A percentile compares a stretch with the other conserved stretches of the same genome.
phyloP scores from a whole-genome alignment of 1,140 invertebrate genomes.

The Aradophagus sp. region DNA sequence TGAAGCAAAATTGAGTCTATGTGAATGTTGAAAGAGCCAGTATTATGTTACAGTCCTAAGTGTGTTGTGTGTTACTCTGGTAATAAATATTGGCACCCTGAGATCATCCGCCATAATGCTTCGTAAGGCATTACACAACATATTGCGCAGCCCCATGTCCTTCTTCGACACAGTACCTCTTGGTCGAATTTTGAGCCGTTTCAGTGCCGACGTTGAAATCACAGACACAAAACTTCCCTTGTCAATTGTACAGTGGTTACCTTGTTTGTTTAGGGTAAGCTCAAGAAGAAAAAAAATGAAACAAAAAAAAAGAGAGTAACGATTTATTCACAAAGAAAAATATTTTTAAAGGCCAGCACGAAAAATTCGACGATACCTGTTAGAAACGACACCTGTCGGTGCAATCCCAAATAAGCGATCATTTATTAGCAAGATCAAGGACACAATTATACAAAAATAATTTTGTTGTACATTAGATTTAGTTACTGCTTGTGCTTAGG shows the following conservation, averaged over 20 bases:
- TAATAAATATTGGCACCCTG: slow-evolving; percentile 82
- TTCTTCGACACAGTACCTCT: slow-evolving; percentile 92
- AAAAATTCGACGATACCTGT: slow-evolving; percentile 21
- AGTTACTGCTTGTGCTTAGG: slow-evolving; percentile 66
- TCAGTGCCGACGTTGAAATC: slow-evolving; percentile 88
- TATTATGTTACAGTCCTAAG: slow-evolving; percentile 78
- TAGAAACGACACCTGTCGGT: slow-evolving; percentile 26
- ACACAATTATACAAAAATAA: slow-evolving; percentile 73
- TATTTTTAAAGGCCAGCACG: slow-evolving; percentile 10
- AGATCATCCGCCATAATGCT: slow-evolving; percentile 82
- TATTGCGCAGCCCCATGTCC: slow-evolving; percentile 82
- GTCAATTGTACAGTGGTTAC: slow-evolving; percentile 81
- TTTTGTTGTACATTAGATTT: slow-evolving; percentile 54
- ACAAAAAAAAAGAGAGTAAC: slow-evolving; percentile 3
- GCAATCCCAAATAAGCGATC: slow-evolving; percentile 1
- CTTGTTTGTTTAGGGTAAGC: slow-evolving; percentile 74
- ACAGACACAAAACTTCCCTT: slow-evolving; percentile 85
- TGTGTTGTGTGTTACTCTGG: slow-evolving; percentile 81
- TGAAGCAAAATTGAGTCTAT: slow-evolving; percentile 27
- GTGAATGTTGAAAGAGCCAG: slow-evolving; percentile 60
- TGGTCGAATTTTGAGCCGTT: slow-evolving; percentile 89
- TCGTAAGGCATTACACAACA: slow-evolving; percentile 79
- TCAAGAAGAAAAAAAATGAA: slow-evolving; percentile 3
- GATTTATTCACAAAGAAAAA: slow-evolving; percentile 2
- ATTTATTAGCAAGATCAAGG: slow-evolving; percentile 53